Evolutionary conservation across 2,888 invertebrate species (phyloP), one percentile per base, ranked within the genome.

Genomic region (Cheilosia vulpina): DNA sequence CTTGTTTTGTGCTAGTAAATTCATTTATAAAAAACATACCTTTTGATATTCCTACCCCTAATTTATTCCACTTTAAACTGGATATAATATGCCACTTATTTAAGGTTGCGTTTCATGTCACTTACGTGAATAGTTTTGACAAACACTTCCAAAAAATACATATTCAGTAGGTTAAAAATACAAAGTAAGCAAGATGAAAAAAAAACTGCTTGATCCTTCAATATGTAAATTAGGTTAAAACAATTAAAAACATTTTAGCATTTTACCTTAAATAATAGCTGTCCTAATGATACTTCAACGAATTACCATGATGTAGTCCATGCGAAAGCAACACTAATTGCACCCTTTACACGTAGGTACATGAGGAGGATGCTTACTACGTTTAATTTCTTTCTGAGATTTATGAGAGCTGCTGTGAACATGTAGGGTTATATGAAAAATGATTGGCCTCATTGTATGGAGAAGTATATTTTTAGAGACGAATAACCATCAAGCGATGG

Each of bases 281-380:
- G 17, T 27, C 60, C n/a, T 34, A 69, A 79, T 76, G 75, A 75
- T 38, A 45, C 75, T 80, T 80, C 19, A 84, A 71, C 24, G 53
- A 24, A 80, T 80, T 71, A 76, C 45, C 80, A 65, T 38, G 38
- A 38, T 13, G 38, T 84, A 75, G 58, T 71, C 69, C 19, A 63
- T 47, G 19, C 52, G 55, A 83, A 78, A 78, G 34, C 62, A 80
- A 55, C 75, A 71, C 55, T 80, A 80, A 80, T 75, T 84, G 68
- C 68, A 47, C 41, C 43, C 57, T 55, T 69, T 41, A 31, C 68
- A 34, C 27, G 60, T 13, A 31, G 19, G 41, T 2, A 55, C 31
- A 50, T 27, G 41, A 27, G 13, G 41, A 72, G 77, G 47, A 63
- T 50, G n/a, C 21, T 81, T 41, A 9, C n/a, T 1, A 31, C 15